Conservation (phyloP, 2,888 invertebrate genomes). For the Melangyna quadrimaculata region DNA sequence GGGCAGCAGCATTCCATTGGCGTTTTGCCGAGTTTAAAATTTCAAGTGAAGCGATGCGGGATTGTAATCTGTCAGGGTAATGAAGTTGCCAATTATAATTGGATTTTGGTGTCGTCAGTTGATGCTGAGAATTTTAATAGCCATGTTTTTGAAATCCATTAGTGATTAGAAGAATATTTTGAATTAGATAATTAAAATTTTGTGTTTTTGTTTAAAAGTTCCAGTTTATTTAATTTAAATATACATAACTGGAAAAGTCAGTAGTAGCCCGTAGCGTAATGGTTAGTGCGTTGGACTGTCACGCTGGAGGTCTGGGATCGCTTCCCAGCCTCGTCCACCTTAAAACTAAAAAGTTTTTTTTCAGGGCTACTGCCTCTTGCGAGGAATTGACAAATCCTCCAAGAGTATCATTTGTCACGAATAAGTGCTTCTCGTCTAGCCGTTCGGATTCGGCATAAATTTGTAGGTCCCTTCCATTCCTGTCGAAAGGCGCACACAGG, state of each 20-base stretch:
- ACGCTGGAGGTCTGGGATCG: too few relatives aligned
- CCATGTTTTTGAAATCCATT: neutral
- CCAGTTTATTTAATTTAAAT: neutral
- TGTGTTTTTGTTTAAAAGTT: neutral
- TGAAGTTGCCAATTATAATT: conserved; percentile 45
- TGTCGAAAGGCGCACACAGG: too few relatives aligned
- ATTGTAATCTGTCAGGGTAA: conserved; percentile 49
- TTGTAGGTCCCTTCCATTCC: too few relatives aligned
- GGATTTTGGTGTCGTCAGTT: conserved; percentile 1
- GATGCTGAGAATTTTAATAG: neutral
- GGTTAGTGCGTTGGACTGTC: too few relatives aligned
- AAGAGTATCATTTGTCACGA: too few relatives aligned
- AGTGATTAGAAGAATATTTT: neutral
- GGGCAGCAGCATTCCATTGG: conserved; percentile 58
- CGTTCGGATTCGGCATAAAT: too few relatives aligned
- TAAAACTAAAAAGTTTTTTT: too few relatives aligned
- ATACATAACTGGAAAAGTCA: neutral
- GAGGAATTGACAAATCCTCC: too few relatives aligned
- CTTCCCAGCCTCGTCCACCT: too few relatives aligned
- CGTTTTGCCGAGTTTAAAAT: conserved; percentile 49
- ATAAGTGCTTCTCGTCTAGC: too few relatives aligned
- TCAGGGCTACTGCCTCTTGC: too few relatives aligned
- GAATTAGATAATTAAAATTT: neutral
- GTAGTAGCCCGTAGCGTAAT: too few relatives aligned
- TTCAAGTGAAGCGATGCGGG: conserved; percentile 33